Evolutionary conservation across 1,140 invertebrate genomes (phyloP).

Genomic region (Probaryconus sp.): DNA sequence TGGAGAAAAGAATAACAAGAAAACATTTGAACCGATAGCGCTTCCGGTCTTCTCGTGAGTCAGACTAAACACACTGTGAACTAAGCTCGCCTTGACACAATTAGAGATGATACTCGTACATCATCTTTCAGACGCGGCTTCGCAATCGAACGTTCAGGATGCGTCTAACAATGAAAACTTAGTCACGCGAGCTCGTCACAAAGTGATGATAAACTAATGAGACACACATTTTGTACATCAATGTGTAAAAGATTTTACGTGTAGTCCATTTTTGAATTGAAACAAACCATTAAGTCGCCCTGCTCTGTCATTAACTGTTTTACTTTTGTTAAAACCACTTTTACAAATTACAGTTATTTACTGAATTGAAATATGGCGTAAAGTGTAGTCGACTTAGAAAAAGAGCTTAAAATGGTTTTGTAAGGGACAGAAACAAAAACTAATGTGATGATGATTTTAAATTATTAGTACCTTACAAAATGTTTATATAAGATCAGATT

Average conservation of each 20-base stretch:
- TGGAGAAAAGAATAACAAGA: too few species aligned
- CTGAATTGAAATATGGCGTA: too few species aligned
- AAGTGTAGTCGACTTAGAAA: too few species aligned
- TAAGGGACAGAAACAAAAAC: too few species aligned
- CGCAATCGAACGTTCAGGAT: conserved; percentile 36
- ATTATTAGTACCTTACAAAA: too few species aligned
- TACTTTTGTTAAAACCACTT: conserved; percentile 26
- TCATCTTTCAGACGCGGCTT: conserved; percentile 46
- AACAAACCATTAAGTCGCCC: conserved; percentile 16
- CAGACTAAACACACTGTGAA: conserved; percentile 46
- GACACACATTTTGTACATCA: conserved; percentile 6
- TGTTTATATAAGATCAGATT: too few species aligned
- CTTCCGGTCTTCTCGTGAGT: conserved; percentile 54
- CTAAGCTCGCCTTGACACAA: conserved; percentile 62
- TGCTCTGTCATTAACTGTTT: conserved; percentile 8
- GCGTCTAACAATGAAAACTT: conserved; percentile 23
- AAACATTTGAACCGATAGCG: too few species aligned
- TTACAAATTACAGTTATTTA: conserved; percentile 18
- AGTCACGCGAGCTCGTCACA: conserved; percentile 28
- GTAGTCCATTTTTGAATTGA: conserved; percentile 32
- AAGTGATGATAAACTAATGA: conserved; percentile 2
- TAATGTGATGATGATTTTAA: too few species aligned
- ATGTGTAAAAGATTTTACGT: conserved; percentile 32
- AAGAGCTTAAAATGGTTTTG: too few species aligned
- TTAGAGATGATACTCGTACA: conserved; percentile 63